These are phyloP conservation scores for Dicerorhinus sumatrensis DNA, from an alignment of 2,113 vertebrate species.

Conservation along the genomic window DNA sequence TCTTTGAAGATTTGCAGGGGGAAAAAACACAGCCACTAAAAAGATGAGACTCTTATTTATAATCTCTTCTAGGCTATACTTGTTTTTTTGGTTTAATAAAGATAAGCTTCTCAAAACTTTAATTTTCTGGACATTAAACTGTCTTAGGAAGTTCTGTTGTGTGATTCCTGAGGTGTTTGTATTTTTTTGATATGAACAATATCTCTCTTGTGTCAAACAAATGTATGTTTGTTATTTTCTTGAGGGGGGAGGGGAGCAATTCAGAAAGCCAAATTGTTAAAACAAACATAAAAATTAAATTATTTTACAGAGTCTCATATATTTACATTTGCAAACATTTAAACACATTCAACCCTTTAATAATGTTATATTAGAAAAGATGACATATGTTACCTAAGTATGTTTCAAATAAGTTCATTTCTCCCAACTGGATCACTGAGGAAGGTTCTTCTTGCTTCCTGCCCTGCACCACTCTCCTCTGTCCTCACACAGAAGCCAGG, in stretches of 20 bases:
- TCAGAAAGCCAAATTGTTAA: neutral
- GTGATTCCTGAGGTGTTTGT: neutral
- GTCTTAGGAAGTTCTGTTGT: neutral
- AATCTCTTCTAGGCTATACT: neutral
- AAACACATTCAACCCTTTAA: neutral
- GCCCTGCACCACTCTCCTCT: neutral
- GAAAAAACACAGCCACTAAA: slow-evolving; percentile 20
- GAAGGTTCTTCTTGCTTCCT: neutral
- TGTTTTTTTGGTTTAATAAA: neutral
- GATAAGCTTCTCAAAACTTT: neutral
- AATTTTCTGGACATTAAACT: slow-evolving; percentile 43
- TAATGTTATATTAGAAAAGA: slow-evolving; percentile 1
- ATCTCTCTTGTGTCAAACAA: neutral
- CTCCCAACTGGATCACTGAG: neutral
- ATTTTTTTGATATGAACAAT: neutral
- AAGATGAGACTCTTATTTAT: neutral
- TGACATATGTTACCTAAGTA: neutral
- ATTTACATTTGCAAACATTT: neutral
- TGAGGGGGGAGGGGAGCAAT: neutral
- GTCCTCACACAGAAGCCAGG: neutral
- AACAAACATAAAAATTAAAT: neutral
- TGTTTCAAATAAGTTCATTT: neutral
- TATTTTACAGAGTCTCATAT: neutral
- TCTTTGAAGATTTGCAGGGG: slow-evolving; percentile 55
- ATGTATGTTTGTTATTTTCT: neutral